These are phyloP conservation scores for Mionectes macconnelli DNA, from an alignment of 2,113 vertebrate genomes.

Conservation along the genomic window DNA sequence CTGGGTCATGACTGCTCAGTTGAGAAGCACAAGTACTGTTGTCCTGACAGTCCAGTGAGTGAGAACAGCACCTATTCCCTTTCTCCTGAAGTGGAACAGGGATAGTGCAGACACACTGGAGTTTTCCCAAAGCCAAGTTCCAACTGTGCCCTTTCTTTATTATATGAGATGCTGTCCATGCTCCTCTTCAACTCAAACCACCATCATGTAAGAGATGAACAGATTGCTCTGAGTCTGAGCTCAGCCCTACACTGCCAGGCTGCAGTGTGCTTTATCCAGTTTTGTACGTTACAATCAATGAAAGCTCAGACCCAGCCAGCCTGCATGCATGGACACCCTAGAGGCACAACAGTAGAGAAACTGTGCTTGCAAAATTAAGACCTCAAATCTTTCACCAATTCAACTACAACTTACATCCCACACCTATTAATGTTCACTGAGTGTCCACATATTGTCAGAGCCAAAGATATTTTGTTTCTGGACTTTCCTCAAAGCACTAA, in stretches of 20 bases:
- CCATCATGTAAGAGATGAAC: neutral
- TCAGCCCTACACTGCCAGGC: neutral
- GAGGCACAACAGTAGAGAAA: neutral
- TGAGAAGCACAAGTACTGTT: neutral
- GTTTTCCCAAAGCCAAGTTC: neutral
- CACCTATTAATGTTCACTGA: neutral
- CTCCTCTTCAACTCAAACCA: neutral
- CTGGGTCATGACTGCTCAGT: neutral
- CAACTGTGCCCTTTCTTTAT: neutral
- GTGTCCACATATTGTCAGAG: neutral
- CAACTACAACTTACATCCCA: neutral
- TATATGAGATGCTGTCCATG: neutral
- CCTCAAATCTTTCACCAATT: neutral
- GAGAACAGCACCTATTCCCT: neutral
- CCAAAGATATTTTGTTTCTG: neutral
- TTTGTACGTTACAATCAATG: neutral
- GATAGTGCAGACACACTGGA: neutral
- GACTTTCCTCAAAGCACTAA: neutral
- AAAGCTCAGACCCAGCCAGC: neutral
- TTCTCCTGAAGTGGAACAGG: fast-evolving
- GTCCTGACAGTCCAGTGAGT: neutral
- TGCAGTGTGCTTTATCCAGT: neutral
- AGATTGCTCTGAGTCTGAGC: fast-evolving
- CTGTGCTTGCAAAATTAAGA: neutral
- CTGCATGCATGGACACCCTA: neutral